phyloP scores from a whole-genome alignment of 2,888 invertebrate genomes.

The Plusia festucae region DNA sequence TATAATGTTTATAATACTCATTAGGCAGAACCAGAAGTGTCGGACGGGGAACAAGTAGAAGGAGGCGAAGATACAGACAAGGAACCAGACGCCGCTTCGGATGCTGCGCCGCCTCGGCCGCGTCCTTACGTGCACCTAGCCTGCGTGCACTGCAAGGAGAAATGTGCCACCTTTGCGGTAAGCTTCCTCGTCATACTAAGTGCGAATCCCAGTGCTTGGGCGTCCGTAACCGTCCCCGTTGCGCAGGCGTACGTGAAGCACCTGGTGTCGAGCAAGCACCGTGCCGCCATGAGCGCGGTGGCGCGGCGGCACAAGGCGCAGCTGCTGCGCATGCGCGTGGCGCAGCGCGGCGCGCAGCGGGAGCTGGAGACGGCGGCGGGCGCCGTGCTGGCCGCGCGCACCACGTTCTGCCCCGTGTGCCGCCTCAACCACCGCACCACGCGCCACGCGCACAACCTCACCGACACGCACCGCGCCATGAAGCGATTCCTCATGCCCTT shows the following conservation, averaged over 20 bases:
- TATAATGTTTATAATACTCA: background rate
- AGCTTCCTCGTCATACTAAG: conserved; percentile 47
- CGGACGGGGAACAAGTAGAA: conserved; percentile 80
- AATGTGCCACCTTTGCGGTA: conserved; percentile 93
- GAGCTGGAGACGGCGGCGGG: conserved; percentile 93
- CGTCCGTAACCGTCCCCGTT: background rate
- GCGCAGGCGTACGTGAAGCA: conserved; percentile 92
- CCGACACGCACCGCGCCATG: conserved; percentile 95
- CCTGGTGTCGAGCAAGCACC: conserved; percentile 92
- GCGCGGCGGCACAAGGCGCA: conserved; percentile 93
- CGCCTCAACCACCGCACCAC: conserved; percentile 93
- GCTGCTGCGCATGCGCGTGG: conserved; percentile 93
- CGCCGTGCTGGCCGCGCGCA: conserved; percentile 89
- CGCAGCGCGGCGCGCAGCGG: conserved; percentile 94
- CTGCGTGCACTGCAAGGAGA: conserved; percentile 94
- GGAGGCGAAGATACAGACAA: conserved; percentile 88
- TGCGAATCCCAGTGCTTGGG: too few species aligned
- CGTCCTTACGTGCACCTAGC: conserved; percentile 91
- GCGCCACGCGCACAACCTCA: conserved; percentile 93
- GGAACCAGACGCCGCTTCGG: conserved; percentile 87
- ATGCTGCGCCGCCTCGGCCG: conserved; percentile 86
- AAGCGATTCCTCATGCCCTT: conserved; percentile 95
- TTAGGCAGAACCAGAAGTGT: conserved; percentile 76
- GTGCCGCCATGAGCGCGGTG: conserved; percentile 92
- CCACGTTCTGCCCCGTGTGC: conserved; percentile 93